Base-by-base conservation (phyloP, 2,797 vertebrate genomes). In the Coendou prehensilis region DNA sequence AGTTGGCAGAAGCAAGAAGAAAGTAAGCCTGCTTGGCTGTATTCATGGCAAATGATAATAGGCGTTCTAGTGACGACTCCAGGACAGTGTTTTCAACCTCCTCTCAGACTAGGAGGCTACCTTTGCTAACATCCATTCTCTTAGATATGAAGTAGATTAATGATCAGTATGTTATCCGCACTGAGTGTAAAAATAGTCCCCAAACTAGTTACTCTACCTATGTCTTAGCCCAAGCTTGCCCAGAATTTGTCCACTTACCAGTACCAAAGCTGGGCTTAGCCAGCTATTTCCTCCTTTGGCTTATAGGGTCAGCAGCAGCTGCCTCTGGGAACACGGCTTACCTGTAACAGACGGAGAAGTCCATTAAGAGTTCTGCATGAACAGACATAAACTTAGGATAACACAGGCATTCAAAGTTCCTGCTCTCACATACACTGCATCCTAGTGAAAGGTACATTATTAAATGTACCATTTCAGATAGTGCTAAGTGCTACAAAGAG, bases 281-380 rank as follows among this genome's bases (percentile, higher is more conserved):
- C 87, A 89, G 93, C 9, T 63, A 88, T 69, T 92, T 95, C 30
- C 13, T 92, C 90, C 89, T 96, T 56, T 83, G 59, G 3, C 50
- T 89, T 91, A 95, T 26, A 87, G 47, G 56, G 47, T 76, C 91
- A 96, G 45, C 54, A 96, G 89, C 87, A 91, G 41, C 45, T 96
- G 80, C 73, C 81, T 97, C 81, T 88, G 73, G 64, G 59, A 97
- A 92, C 30, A 96, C 81, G 59, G n/a, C n/a, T 93, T 64, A 91
- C 93, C 97, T 97, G n/a, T 64, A 97, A 97, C 13, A 97, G 56
- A 97, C 47, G 93, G 47, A 96, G 30, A 82, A 94, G 56, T 79
- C 71, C 83, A 79, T 94, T 50, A 96, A 52, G 37, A 9, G 11
- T 87, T 37, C 67, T 91, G 56, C n/a, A 91, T 61, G 33, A 91